A percentile compares a stretch with the other conserved stretches of the same genome.
Evolutionary conservation across 2,888 invertebrate species (phyloP).

Genomic region (Netelia virgata): DNA sequence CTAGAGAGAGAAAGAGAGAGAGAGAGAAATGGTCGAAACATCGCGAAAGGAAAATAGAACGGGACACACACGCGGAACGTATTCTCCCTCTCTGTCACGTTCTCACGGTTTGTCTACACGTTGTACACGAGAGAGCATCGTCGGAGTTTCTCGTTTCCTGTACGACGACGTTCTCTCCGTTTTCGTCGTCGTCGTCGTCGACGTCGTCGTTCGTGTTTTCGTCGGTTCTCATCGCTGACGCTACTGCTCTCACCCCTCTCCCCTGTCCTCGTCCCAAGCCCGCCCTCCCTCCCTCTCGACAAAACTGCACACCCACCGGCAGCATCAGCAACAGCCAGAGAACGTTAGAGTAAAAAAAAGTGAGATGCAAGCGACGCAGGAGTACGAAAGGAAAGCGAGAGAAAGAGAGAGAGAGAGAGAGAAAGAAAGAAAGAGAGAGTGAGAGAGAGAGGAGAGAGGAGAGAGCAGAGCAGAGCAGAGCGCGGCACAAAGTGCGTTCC

Average conservation of each 20-base stretch:
- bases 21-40: background rate
- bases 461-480: constrained; percentile 11
- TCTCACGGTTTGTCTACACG: constrained; percentile 29
- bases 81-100: background rate
- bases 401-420: constrained; percentile 3
- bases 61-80: constrained; percentile 14
- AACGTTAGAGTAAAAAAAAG: constrained; percentile 25
- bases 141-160: constrained; percentile 64
- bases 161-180: constrained; percentile 31
- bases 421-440: constrained; percentile 6
- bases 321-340: constrained; percentile 47
- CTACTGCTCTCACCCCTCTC: constrained; percentile 13
- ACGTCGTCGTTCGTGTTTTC: constrained; percentile 57
- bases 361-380: background rate
- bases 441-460: background rate
- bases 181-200: constrained; percentile 44
- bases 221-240: constrained; percentile 59
- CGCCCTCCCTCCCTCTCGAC: background rate
- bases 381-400: constrained; percentile 6
- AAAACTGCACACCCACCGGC: constrained; percentile 43
- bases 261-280: too few species aligned
- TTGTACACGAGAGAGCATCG: constrained; percentile 46
- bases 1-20: background rate
- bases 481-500: constrained; percentile 70
- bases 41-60: constrained; percentile 47